Conservation (phyloP, 2,888 invertebrate genomes). For the Encarsia formosa region DNA sequence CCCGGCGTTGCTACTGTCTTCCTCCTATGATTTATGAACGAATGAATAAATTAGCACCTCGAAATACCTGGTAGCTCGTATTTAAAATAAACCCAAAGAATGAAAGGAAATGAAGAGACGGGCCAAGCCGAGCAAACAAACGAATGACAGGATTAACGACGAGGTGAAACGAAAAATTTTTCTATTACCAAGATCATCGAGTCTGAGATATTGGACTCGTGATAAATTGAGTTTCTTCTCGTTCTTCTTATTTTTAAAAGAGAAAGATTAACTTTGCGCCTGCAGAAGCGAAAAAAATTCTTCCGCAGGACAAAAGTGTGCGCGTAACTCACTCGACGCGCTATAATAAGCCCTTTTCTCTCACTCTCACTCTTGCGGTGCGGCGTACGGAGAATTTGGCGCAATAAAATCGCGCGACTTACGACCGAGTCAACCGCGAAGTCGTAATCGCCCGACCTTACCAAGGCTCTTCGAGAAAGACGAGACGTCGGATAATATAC, state of each 20-base stretch:
- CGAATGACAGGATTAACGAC: neutral
- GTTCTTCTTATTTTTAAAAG: too few relatives aligned
- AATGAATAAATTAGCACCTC: slow-evolving; percentile 29
- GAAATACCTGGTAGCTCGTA: slow-evolving; percentile 17
- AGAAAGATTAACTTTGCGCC: too few relatives aligned
- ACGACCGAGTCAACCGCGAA: slow-evolving; percentile 41
- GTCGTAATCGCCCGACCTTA: neutral
- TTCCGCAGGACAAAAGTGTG: too few relatives aligned
- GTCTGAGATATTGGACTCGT: too few relatives aligned
- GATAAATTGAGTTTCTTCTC: too few relatives aligned
- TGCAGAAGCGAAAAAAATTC: neutral
- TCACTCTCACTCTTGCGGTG: too few relatives aligned
- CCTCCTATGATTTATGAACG: slow-evolving; percentile 23
- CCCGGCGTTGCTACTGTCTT: neutral
- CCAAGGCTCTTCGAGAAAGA: too few relatives aligned
- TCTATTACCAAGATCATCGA: slow-evolving; percentile 9
- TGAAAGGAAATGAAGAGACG: neutral
- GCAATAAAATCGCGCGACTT: slow-evolving; percentile 46
- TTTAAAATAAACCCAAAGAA: slow-evolving; percentile 7
- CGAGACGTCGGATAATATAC: neutral
- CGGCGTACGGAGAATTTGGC: slow-evolving; percentile 35
- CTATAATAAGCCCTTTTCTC: too few relatives aligned
- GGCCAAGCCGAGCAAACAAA: neutral
- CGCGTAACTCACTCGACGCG: too few relatives aligned
- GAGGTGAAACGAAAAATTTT: neutral